Conservation (phyloP, 2,113 vertebrate species). For the Prinia subflava region DNA sequence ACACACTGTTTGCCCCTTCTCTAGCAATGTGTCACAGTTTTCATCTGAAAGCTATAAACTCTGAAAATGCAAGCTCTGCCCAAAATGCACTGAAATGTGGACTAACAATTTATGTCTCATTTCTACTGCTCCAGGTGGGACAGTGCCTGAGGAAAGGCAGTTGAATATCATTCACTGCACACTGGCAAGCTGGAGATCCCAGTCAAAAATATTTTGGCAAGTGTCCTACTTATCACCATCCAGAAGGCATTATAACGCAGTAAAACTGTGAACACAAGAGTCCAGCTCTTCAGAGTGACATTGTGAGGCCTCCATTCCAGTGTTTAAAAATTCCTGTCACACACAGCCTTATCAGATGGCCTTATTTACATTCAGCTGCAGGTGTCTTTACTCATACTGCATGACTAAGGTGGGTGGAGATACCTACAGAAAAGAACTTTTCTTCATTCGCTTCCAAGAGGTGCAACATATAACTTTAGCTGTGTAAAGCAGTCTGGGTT, state of each 20-base stretch:
- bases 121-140: neutral
- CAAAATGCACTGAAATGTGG: neutral
- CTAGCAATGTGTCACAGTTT: neutral
- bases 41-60: neutral
- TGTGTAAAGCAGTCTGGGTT: neutral
- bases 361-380: constrained; percentile 45
- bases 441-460: neutral
- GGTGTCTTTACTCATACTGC: constrained; percentile 43
- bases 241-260: neutral
- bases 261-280: neutral
- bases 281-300: rapidly evolving
- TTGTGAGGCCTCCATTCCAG: neutral
- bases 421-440: constrained; percentile 5
- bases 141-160: neutral
- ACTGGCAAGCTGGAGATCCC: neutral
- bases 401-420: constrained; percentile 38
- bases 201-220: neutral
- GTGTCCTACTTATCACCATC: neutral
- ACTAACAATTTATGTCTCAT: neutral
- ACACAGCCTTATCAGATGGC: neutral
- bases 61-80: neutral
- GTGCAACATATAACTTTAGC: neutral
- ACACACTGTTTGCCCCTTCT: neutral
- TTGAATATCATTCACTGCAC: rapidly evolving
- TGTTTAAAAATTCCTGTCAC: constrained; percentile 38